These are phyloP conservation scores for Thalassophryne amazonica DNA, from an alignment of 2,797 vertebrate genomes.

Conservation along the genomic window DNA sequence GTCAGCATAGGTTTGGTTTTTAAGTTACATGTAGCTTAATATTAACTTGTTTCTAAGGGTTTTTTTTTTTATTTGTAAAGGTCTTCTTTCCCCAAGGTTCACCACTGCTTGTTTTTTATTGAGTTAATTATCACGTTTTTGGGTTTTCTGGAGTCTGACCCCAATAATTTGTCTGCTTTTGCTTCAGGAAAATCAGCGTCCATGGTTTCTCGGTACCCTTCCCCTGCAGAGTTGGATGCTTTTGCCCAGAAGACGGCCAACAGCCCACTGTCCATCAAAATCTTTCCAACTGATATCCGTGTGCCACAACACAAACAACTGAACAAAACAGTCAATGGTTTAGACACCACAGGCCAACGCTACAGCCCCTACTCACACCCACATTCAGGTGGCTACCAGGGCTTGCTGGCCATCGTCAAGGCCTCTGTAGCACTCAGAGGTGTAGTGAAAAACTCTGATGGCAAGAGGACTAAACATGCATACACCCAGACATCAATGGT, in stretches of 20 bases:
- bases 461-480: slow-evolving; percentile 91
- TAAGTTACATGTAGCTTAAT: slow-evolving; percentile 18
- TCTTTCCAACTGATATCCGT: slow-evolving; percentile 93
- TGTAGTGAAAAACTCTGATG: slow-evolving; percentile 89
- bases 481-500: slow-evolving; percentile 84
- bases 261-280: slow-evolving; percentile 94
- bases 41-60: not conserved
- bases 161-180: slow-evolving; percentile 18
- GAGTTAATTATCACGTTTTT: too few species aligned
- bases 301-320: slow-evolving; percentile 98
- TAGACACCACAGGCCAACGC: slow-evolving; percentile 89
- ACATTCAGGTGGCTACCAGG: slow-evolving; percentile 84
- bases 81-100: too few species aligned
- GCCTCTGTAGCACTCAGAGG: slow-evolving; percentile 75
- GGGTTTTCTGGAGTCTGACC: too few species aligned
- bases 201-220: slow-evolving; percentile 88
- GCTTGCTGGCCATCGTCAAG: slow-evolving; percentile 88
- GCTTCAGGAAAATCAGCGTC: slow-evolving; percentile 82
- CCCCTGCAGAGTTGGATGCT: slow-evolving; percentile 93
- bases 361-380: slow-evolving; percentile 84
- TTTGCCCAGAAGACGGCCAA: slow-evolving; percentile 94
- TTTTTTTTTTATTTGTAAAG: too few species aligned
- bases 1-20: too few species aligned
- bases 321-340: slow-evolving; percentile 91
- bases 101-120: too few species aligned